phyloP scores from a whole-genome alignment of 1,140 invertebrate genomes.

The Carposina sasakii region DNA sequence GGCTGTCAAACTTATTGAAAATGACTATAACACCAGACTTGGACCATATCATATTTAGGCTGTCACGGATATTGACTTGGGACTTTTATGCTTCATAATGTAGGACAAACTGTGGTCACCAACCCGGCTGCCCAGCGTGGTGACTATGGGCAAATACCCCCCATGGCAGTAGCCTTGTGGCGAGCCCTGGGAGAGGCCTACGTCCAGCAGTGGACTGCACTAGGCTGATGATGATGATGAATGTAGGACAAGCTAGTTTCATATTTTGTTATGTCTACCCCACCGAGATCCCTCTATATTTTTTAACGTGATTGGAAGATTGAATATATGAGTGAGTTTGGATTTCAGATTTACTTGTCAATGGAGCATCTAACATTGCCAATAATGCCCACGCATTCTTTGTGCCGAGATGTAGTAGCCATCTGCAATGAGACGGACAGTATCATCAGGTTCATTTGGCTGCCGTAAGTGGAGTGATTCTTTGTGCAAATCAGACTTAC shows the following conservation, averaged over 20 bases:
- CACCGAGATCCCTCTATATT: too few species aligned
- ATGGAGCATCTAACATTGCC: slow-evolving; percentile 51
- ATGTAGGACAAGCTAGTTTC: not conserved
- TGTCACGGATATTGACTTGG: too few species aligned
- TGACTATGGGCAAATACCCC: too few species aligned
- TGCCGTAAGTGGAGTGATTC: slow-evolving; percentile 69
- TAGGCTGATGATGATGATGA: not conserved
- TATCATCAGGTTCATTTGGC: slow-evolving; percentile 57
- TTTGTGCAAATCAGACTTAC: too few species aligned
- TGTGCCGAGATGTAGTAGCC: slow-evolving; percentile 51
- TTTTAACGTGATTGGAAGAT: not conserved
- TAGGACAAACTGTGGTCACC: too few species aligned
- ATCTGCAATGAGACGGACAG: slow-evolving; percentile 57
- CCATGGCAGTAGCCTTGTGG: too few species aligned
- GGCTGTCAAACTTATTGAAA: too few species aligned
- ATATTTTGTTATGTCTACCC: not conserved
- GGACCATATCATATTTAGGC: too few species aligned
- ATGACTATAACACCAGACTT: too few species aligned
- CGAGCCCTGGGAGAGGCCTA: not conserved
- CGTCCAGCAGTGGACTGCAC: not conserved
- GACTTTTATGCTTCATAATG: too few species aligned
- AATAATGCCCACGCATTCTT: slow-evolving; percentile 54
- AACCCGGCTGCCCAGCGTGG: too few species aligned
- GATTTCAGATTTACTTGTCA: slow-evolving; percentile 52
- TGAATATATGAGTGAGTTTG: not conserved